Base-by-base conservation (phyloP, 2,797 vertebrate species). In the Okamejei kenojei region DNA sequence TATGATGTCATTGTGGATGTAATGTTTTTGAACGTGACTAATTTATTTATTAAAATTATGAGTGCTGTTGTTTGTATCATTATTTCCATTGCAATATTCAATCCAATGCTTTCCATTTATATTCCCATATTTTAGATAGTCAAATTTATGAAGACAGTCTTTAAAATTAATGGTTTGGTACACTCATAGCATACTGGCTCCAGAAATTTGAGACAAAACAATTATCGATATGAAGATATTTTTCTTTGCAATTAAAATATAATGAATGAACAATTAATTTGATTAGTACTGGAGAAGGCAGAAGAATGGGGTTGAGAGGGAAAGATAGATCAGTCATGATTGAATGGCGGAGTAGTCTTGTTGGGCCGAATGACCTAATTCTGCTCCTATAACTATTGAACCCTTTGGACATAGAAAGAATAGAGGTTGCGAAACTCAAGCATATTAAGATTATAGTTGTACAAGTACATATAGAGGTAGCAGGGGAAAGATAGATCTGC, bases 161-260 rank as follows among this genome's bases (percentile, higher is more conserved):
- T 77, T 77, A 77, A 77, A 77, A 77, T 77, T 10, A 32, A 10
- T 10, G n/a, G 76, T 77, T 77, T 77, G 29, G 10, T 32, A 9
- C 11, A n/a, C n/a, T 77, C 76, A 77, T 11, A 9, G 76, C 13
- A 32, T 11, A n/a, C 76, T 77, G 7, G n/a, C 76, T 32, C 8
- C 76, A 32, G 7, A 77, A 77, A 77, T 77, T 77, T n/a, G 8
- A 77, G 29, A 32, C 8, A 77, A 32, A 77, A 45, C 2, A 2
- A 73, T 21, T 21, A 73, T 21, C 21, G 21, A 19, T 65, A 65
- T 65, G 0, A 65, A 15, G 63, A 73, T 29, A 88, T 65, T 88
- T n/a, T 88, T 63, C n/a, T n/a, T 68, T 26, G n/a, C 17, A 88
- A 88, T 35, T 68, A 68, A 88, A 88, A 88, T 86, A 15, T 35